Base-by-base conservation (phyloP, 2,113 vertebrate species). In the Aviceda subcristata region DNA sequence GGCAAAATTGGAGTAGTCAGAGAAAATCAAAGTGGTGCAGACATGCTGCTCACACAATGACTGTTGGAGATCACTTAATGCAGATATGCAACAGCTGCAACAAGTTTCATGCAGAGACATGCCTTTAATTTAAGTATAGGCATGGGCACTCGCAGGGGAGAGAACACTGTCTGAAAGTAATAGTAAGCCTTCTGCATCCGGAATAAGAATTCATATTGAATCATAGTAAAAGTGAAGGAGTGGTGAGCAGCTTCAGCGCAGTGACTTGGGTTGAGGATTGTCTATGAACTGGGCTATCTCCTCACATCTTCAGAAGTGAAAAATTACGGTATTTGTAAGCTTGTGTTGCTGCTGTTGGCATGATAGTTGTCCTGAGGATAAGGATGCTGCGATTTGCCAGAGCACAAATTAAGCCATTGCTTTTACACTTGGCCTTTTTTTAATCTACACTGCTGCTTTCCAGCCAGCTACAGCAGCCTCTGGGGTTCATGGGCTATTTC, bases 31-130 rank as follows among this genome's bases (percentile, higher is more conserved):
- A 95, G 89, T 26, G 24, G 93, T 46, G 84, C 89, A 87, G 86
- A 10, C 56, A 21, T 2, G 63, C 91, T 88, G 86, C 96, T 92
- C 79, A 2, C 90, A 92, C 34, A 24, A 55, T 2, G 15, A 6
- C 59, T 92, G 72, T 12, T 79, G 88, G 39, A 95, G 94, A 95
- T 96, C 89, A 17, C 74, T 89, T 29, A 34, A 27, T 95, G 96
- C 93, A 97, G 96, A 97, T 94, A 88, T 48, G 92, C 94, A 97
- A 21, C 73, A 94, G 93, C 96, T 97, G 93, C 94, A 96, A 11
- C 36, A 3, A 20, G 71, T 4, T 78, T 92, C 93, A 1, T 93
- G 96, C 95, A 64, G 91, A 76, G 94, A 94, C 94, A 75, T 91
- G 95, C 29, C 87, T 82, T 45, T 91, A 45, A 12, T 10, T 86